Conservation (phyloP, 1,140 invertebrate species). For the Galleria mellonella region DNA sequence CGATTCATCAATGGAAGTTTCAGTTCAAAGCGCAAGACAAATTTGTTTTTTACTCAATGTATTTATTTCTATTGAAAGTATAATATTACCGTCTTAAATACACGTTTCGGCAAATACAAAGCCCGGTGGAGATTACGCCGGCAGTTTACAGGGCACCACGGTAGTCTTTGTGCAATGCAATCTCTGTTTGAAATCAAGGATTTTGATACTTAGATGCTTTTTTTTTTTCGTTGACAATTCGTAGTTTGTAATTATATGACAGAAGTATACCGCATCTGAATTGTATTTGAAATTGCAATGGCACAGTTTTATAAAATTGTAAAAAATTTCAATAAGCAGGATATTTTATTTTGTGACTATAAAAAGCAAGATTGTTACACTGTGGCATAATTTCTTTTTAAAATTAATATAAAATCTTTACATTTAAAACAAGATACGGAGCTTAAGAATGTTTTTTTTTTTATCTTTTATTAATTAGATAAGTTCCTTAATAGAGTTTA, state of each 20-base stretch:
- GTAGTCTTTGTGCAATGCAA: slow-evolving; percentile 10
- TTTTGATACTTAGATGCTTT: slow-evolving; percentile 8
- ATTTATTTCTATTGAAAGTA: neutral
- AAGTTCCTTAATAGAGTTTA: no score
- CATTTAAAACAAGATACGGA: no score
- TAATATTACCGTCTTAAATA: neutral
- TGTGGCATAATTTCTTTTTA: no score
- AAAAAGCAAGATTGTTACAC: no score
- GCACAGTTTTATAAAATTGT: no score
- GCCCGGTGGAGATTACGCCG: neutral
- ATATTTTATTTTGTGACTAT: no score
- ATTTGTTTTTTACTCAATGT: slow-evolving; percentile 4
- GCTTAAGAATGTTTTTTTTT: no score
- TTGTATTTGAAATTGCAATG: no score
- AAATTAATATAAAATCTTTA: no score
- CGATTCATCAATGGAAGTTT: neutral
- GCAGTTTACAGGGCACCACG: neutral
- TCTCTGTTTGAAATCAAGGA: slow-evolving; percentile 6
- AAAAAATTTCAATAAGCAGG: no score
- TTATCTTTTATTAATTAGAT: no score
- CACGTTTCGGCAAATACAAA: neutral
- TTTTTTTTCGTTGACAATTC: neutral
- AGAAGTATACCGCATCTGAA: slow-evolving; percentile 7
- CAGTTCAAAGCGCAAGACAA: neutral
- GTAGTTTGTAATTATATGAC: slow-evolving; percentile 11